Base-by-base conservation (phyloP, 2,797 vertebrate species). In the Gastrophryne carolinensis region DNA sequence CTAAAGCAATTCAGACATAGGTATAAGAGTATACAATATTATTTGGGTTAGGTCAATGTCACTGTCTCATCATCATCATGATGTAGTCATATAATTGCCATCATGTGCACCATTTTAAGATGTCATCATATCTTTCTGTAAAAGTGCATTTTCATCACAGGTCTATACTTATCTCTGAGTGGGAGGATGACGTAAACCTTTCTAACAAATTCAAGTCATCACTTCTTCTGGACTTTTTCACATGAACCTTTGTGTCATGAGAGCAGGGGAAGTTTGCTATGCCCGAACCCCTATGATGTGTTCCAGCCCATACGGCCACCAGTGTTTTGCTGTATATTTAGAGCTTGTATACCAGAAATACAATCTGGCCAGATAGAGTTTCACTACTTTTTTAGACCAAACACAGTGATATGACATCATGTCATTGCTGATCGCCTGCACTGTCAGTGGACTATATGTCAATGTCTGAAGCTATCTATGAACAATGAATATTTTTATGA, bases 171-270 rank as follows among this genome's bases (percentile, higher is more conserved):
- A 69, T 30, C n/a, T 62, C 32, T 52, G 24, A 50, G 73, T 66
- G 53, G 64, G 64, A 68, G 37, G 49, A 65, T 67, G 53, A 64
- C 47, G 30, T 13, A 58, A 44, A 9, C 26, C 32, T 13, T 27
- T 30, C n/a, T 47, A 41, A 15, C 57, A 44, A 73, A 41, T 37
- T 17, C 19, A 24, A 56, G 41, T 19, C 11, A 58, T 58, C n/a
- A 17, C 41, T 27, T 73, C 41, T 41, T 30, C n/a, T 32, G 24
- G 21, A 37, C 19, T 66, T 74, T 66, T 74, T 74, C 62, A n/a
- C 62, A 49, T 66, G 52, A 50, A 66, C 62, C 52, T 58, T 47
- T 34, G 37, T 66, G 52, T 58, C 53, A 9, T 74, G 72, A 61
- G 72, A 74, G 52, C 10, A 13, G 27, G 11, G 35, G 49, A n/a